Evolutionary conservation across 2,888 invertebrate genomes (phyloP), one percentile per base, ranked within the genome.

Genomic region (Dasysyrphus tricinctus): DNA sequence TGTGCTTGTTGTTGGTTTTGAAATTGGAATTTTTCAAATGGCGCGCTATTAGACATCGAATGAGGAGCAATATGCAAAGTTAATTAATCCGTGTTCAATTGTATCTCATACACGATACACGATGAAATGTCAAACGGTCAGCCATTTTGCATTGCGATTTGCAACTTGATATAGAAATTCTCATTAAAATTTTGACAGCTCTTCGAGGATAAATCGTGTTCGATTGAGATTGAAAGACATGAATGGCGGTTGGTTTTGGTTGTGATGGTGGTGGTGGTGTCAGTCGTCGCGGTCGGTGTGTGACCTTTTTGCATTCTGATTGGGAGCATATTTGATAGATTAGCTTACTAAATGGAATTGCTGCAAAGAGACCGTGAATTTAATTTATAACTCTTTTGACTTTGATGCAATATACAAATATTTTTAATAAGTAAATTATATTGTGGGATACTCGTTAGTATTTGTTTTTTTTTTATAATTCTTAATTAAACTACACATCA

Each of bases 161-260:
- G 51, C 32, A 51, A 34, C 34, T 39, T 37, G 42, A 32, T 42
- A 61, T 42, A 54, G 54, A 65, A 82, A 75, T 75, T 82, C 82
- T 82, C 86, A 86, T 86, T 86, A 82, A 86, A 79, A 75, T 82
- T 86, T 86, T 82, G 86, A 86, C 86, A 82, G 81, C 65, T 75
- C 81, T 75, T 86, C 82, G 86, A 82, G 81, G 85, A 77, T 85
- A 85, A 82, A 82, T 79, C 81, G 85, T 80, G 75, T 80, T 72
- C 54, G 51, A 54, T 69, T 73, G 80, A 80, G 63, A 80, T 77
- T 85, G 76, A 77, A 77, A 73, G 80, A 80, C 80, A 80, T 84
- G 75, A 69, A 49, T 49, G 34, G 63, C 11, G 57, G 12, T 47
- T n/a, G n/a, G 44, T 7, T 0, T 8, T 7, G 39, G 39, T 39